Percentiles rank a stretch among this genome's conserved stretches.
Evolutionary conservation across 1,140 invertebrate genomes (phyloP).

Genomic region (Drosophila orena): DNA sequence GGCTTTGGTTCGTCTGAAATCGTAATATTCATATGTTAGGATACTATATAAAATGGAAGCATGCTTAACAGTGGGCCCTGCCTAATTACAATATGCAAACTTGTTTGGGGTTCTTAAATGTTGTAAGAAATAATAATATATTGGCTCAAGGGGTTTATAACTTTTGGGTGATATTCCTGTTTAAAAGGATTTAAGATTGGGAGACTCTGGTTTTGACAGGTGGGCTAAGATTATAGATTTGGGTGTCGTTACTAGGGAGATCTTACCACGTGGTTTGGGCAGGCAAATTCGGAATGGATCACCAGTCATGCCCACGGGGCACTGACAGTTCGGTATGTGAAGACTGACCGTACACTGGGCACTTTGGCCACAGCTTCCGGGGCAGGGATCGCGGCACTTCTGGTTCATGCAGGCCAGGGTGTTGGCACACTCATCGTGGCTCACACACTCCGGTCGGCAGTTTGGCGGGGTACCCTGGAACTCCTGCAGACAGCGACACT

Average conservation of each 20-base stretch:
- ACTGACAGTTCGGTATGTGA: slow-evolving; percentile 91
- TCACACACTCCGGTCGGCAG: slow-evolving; percentile 89
- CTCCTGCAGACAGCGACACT: slow-evolving; percentile 87
- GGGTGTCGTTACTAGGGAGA: not conserved
- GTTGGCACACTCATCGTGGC: slow-evolving; percentile 88
- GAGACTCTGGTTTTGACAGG: no score
- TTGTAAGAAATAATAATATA: not conserved
- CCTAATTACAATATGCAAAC: slow-evolving; percentile 85
- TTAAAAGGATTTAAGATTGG: no score
- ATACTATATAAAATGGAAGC: not conserved
- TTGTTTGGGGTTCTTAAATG: slow-evolving; percentile 6
- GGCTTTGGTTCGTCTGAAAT: slow-evolving; percentile 83
- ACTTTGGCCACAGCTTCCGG: slow-evolving; percentile 90
- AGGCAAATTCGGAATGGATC: slow-evolving; percentile 88
- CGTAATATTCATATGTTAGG: slow-evolving; percentile 1
- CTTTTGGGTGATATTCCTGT: not conserved
- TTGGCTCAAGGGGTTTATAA: not conserved
- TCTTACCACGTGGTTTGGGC: slow-evolving; percentile 85
- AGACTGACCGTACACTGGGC: slow-evolving; percentile 90
- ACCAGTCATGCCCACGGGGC: slow-evolving; percentile 88
- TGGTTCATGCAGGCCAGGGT: slow-evolving; percentile 88
- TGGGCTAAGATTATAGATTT: not conserved
- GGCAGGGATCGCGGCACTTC: slow-evolving; percentile 90
- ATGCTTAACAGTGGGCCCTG: slow-evolving; percentile 19
- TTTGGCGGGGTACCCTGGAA: slow-evolving; percentile 88